Evolutionary conservation across 1,140 invertebrate species (phyloP).

Genomic region (Brachionus calyciflorus): DNA sequence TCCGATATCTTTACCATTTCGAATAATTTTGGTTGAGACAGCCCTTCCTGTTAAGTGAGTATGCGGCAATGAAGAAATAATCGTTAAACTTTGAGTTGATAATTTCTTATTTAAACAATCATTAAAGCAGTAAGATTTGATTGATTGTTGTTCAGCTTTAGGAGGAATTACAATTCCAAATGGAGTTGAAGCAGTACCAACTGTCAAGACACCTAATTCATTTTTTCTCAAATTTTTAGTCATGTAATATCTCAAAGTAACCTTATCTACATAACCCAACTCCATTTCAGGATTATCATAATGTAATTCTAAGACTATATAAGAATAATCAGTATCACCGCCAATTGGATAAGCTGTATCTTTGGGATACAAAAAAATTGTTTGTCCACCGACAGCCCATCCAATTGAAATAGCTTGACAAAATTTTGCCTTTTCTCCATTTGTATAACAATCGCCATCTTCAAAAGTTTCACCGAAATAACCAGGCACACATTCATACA

Average conservation of each 20-base stretch:
- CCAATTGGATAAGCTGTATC: conserved; percentile 38
- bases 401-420: neutral
- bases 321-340: conserved; percentile 1
- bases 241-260: conserved; percentile 8
- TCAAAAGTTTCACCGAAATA: neutral
- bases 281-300: conserved; percentile 12
- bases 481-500: neutral
- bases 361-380: neutral
- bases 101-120: conserved; percentile 74
- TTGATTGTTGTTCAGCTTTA: conserved; percentile 68
- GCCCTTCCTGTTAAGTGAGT: neutral
- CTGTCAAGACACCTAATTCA: conserved; percentile 17
- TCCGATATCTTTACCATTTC: conserved; percentile 1
- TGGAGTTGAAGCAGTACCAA: neutral
- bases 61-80: neutral
- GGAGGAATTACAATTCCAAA: conserved; percentile 85
- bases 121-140: conserved; percentile 84
- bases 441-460: neutral
- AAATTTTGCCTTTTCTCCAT: neutral
- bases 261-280: neutral
- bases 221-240: conserved; percentile 8
- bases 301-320: conserved; percentile 33
- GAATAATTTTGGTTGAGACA: neutral
- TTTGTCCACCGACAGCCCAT: conserved; percentile 19
- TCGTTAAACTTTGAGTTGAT: neutral